A percentile compares a stretch with the other conserved stretches of the same genome.
Evolutionary conservation across 1,140 invertebrate genomes (phyloP).

Genomic region (Physella acuta): DNA sequence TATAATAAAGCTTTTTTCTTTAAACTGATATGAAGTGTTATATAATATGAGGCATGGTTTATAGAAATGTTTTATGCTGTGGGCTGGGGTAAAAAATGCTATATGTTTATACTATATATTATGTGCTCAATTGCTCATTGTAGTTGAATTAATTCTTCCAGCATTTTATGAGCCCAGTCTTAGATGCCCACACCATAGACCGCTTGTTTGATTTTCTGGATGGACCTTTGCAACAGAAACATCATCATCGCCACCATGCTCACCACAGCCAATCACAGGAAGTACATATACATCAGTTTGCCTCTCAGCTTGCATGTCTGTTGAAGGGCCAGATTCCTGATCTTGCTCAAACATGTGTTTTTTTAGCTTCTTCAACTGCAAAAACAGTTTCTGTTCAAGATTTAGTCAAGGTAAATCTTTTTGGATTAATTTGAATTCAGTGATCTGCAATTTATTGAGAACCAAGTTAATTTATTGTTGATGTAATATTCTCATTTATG

Average conservation of each 20-base stretch:
- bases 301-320: slow-evolving; percentile 6
- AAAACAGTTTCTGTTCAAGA: slow-evolving; percentile 10
- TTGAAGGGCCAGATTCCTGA: slow-evolving; percentile 15
- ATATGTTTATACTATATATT: neutral
- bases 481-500: no score
- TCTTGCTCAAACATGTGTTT: neutral
- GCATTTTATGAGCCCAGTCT: slow-evolving; percentile 18
- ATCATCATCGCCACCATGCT: neutral
- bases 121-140: neutral
- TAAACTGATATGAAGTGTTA: neutral
- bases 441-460: no score
- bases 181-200: slow-evolving; percentile 3
- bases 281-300: slow-evolving; percentile 13
- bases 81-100: neutral
- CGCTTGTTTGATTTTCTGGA: slow-evolving; percentile 9
- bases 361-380: slow-evolving; percentile 6
- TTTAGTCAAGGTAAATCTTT: slow-evolving; percentile 16
- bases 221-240: slow-evolving; percentile 3
- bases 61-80: neutral
- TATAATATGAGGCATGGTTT: neutral
- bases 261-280: slow-evolving; percentile 2
- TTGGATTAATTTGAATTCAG: no score
- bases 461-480: no score
- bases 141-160: neutral
- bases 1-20: neutral